Conservation (phyloP, 2,888 invertebrate genomes). For the Automeris io region DNA sequence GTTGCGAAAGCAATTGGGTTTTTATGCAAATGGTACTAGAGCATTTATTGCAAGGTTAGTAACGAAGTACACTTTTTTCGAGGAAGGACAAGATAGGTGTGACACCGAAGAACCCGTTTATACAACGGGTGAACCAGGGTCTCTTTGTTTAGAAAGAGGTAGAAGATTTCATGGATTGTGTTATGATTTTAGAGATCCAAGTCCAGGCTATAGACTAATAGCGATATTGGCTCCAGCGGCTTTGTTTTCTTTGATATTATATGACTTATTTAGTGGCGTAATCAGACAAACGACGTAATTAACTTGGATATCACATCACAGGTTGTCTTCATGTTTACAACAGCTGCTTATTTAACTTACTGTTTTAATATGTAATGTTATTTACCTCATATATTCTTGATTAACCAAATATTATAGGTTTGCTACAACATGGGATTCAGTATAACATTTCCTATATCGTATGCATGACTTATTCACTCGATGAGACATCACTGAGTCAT, state of each 20-base stretch:
- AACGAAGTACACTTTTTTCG: conserved; percentile 45
- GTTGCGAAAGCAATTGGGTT: conserved; percentile 25
- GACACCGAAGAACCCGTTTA: conserved; percentile 50
- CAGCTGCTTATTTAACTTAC: no score
- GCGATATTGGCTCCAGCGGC: conserved; percentile 58
- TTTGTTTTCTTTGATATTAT: conserved; percentile 58
- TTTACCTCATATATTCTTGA: no score
- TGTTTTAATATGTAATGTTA: no score
- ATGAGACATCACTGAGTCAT: background rate
- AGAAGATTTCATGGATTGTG: conserved; percentile 46
- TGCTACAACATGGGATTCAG: no score
- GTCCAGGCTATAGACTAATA: conserved; percentile 52
- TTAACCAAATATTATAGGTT: no score
- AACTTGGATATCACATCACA: no score
- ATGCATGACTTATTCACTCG: no score
- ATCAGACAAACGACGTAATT: conserved; percentile 54
- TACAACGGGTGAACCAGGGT: conserved; percentile 41
- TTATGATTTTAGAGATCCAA: conserved; percentile 53
- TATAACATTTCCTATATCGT: no score
- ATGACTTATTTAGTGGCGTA: conserved; percentile 63
- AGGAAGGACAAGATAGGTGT: conserved; percentile 40
- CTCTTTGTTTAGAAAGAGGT: conserved; percentile 45
- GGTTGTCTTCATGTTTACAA: no score
- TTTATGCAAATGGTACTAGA: conserved; percentile 38
- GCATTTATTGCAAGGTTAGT: conserved; percentile 46